Percentiles rank a stretch among this genome's conserved stretches.
phyloP scores from a whole-genome alignment of 1,140 invertebrate species.

The Anastrepha ludens region DNA sequence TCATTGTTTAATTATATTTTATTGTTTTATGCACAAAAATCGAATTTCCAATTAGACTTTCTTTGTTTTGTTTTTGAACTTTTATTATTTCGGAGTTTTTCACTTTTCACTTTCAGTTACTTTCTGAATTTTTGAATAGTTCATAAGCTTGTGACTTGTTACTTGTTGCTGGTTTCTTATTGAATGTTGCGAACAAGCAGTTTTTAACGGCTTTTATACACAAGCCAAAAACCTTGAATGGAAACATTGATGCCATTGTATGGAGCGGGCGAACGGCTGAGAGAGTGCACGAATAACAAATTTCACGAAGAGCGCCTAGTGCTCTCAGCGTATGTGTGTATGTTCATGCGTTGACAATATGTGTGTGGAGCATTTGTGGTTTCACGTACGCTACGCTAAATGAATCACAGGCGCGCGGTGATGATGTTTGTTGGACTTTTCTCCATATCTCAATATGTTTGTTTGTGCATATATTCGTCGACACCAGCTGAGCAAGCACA shows the following conservation, averaged over 20 bases:
- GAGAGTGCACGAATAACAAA: not conserved
- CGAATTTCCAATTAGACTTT: not conserved
- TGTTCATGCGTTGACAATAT: not conserved
- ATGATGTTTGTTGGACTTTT: constrained; percentile 38
- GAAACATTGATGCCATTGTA: not conserved
- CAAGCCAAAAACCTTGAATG: constrained; percentile 38
- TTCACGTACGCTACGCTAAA: constrained; percentile 5
- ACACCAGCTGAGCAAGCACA: not conserved
- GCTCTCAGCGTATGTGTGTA: not conserved
- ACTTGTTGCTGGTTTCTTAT: not conserved
- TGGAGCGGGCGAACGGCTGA: not conserved
- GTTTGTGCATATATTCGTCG: not conserved
- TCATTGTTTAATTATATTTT: not conserved
- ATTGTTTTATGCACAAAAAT: not conserved
- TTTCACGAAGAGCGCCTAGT: not conserved
- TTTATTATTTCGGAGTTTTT: not conserved
- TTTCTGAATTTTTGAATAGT: not conserved
- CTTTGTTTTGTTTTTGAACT: not conserved
- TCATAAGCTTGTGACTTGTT: constrained; percentile 18
- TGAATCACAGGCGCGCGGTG: not conserved
- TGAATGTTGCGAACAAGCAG: not conserved
- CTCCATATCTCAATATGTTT: not conserved
- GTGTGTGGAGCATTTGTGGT: not conserved
- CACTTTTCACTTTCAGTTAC: constrained; percentile 13
- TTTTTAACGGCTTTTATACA: not conserved